Evolutionary conservation across 53 echinoderm and acorn worm genomes (phyloP).

Genomic region (Paelopatides confundens): DNA sequence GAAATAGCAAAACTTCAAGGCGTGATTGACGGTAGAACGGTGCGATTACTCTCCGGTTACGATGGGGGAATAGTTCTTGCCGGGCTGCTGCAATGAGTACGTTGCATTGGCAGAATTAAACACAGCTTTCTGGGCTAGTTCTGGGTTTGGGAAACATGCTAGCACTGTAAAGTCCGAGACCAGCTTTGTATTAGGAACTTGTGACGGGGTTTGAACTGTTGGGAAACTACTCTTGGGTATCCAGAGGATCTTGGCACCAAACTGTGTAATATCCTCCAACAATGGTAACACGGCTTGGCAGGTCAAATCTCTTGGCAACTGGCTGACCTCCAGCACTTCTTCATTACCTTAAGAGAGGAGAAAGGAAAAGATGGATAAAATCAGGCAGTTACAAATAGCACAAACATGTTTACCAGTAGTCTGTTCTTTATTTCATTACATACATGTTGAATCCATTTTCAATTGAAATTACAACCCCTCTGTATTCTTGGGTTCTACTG

Average conservation of each 20-base stretch:
- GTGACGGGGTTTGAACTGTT: slow-evolving; percentile 51
- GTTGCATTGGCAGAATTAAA: slow-evolving; percentile 75
- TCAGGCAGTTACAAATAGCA: background rate
- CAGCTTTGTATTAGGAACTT: slow-evolving; percentile 76
- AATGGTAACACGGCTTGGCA: slow-evolving; percentile 68
- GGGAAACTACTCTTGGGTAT: slow-evolving; percentile 66
- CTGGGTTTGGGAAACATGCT: slow-evolving; percentile 71
- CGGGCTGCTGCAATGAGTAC: slow-evolving; percentile 76
- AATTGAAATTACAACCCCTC: no score
- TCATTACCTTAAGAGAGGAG: slow-evolving; percentile 53
- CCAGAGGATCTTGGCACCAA: slow-evolving; percentile 85
- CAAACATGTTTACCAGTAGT: no score
- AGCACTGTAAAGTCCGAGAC: slow-evolving; percentile 83
- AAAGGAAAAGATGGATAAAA: no score
- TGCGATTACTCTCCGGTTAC: slow-evolving; percentile 41
- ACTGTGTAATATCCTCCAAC: slow-evolving; percentile 73
- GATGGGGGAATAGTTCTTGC: slow-evolving; percentile 63
- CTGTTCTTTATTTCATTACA: no score
- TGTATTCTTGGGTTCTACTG: no score
- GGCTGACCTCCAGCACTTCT: slow-evolving; percentile 73
- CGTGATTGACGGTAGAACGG: background rate
- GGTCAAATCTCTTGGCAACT: slow-evolving; percentile 72
- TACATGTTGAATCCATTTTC: no score
- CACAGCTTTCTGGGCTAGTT: slow-evolving; percentile 79
- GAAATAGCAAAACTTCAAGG: background rate